A percentile compares a stretch with the other conserved stretches of the same genome.
Evolutionary conservation across 2,113 vertebrate species (phyloP).

Genomic region (Silurus asotus): DNA sequence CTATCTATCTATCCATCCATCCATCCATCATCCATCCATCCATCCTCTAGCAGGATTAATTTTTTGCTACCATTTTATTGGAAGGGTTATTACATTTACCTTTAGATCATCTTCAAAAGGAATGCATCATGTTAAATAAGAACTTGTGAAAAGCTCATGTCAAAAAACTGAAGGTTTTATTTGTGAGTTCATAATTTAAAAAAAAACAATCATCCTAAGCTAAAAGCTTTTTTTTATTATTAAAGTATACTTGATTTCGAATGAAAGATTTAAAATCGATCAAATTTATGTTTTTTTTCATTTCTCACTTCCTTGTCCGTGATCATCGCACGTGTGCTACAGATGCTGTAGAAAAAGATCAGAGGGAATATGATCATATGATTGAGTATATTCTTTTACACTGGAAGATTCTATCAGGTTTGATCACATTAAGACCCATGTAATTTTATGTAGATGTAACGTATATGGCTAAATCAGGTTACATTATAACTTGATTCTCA

Average conservation of each 20-base stretch:
- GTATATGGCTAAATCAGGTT: not conserved
- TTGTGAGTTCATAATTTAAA: too few species aligned
- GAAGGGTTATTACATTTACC: not conserved
- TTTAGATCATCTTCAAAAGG: not conserved
- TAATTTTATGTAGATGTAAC: not conserved
- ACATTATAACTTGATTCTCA: not conserved
- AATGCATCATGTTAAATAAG: not conserved
- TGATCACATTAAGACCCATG: not conserved
- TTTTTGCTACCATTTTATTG: not conserved
- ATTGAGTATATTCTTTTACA: not conserved
- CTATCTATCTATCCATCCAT: too few species aligned
- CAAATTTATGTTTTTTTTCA: not conserved
- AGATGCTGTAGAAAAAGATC: not conserved
- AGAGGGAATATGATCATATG: too few species aligned
- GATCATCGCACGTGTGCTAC: not conserved
- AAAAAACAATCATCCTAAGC: too few species aligned
- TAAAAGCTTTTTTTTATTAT: not conserved
- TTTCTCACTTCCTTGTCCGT: not conserved
- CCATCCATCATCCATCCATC: too few species aligned
- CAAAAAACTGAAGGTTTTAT: not conserved
- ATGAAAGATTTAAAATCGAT: not conserved
- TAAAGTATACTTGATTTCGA: not conserved
- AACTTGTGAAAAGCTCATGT: not conserved
- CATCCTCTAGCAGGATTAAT: not conserved
- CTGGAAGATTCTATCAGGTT: not conserved